Evolutionary conservation across 2,113 vertebrate species (phyloP).

Genomic region (Dromaius novaehollandiae): DNA sequence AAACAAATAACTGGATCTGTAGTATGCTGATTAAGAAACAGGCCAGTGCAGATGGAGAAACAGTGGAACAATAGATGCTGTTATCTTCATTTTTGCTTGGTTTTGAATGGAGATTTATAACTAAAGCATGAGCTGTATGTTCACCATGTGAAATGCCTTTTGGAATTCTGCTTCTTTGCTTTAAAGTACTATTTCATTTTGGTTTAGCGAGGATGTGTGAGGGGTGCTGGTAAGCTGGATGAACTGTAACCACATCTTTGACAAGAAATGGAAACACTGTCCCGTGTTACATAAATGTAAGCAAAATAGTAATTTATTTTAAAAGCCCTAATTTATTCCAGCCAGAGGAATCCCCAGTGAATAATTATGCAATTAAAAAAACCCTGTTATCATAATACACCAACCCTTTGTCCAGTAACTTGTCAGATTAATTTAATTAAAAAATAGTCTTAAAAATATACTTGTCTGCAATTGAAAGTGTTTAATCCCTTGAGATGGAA

Average conservation of each 20-base stretch:
- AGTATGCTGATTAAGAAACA: not conserved
- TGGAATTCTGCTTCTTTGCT: not conserved
- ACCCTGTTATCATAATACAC: not conserved
- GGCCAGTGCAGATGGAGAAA: not conserved
- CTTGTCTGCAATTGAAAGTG: constrained; percentile 3
- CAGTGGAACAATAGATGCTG: not conserved
- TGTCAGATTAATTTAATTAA: constrained; percentile 72
- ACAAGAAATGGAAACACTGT: not conserved
- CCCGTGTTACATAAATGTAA: not conserved
- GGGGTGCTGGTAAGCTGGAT: not conserved
- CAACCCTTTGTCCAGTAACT: constrained; percentile 45
- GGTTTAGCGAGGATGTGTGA: not conserved
- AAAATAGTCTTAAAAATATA: constrained; percentile 29
- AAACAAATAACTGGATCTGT: not conserved
- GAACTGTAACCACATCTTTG: not conserved
- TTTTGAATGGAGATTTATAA: not conserved
- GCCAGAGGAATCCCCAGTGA: constrained; percentile 24
- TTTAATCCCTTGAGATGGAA: constrained; percentile 30
- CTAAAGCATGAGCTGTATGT: not conserved
- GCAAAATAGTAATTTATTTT: not conserved
- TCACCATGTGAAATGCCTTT: not conserved
- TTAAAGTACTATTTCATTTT: not conserved
- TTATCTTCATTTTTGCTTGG: not conserved
- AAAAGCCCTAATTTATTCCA: constrained; percentile 42
- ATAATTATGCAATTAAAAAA: constrained; percentile 38